Evolutionary conservation across 53 echinoderm and acorn worm species (phyloP), one percentile per base, ranked within the genome.

Genomic region (Pentamera pediparva): DNA sequence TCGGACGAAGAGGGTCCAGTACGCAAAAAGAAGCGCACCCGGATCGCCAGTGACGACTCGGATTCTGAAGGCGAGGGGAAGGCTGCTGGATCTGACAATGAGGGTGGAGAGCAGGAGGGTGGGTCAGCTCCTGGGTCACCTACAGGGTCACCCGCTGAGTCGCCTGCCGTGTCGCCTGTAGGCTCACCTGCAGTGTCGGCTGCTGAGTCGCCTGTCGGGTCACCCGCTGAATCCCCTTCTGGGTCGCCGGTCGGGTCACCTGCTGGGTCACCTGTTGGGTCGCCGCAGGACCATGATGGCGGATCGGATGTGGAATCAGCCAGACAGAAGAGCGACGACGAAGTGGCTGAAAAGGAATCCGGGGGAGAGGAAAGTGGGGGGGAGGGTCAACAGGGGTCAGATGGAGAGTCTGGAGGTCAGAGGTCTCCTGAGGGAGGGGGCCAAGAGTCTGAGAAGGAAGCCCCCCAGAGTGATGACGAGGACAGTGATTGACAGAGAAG

Each of bases 391-490:
- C 62, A 72, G 36, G 56, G 21, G 7, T 62, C 75, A 51, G 75
- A 57, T 56, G 40, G 32, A 9, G 79, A 50, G 7, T 62, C 76
- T 64, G 76, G 19, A 40, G 65, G 39, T 62, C 78, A 62, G 32
- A 47, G 75, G 75, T 59, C 38, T 57, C 33, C 31, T 26, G 33
- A 34, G 3, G n/a, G n/a, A n/a, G n/a, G n/a, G n/a, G n/a, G n/a
- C n/a, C n/a, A n/a, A n/a, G n/a, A n/a, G n/a, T n/a, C n/a, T 61
- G 83, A 83, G 22, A 70, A 50, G 50, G 77, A 40, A 17, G 60
- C 29, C 28, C 59, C 60, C 22, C 59, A n/a, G 32, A 67, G 38
- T 37, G 78, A 61, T 77, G 81, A 82, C 6, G 86, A 81, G 25
- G 78, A 82, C 35, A 82, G 77, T 60, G 86, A 82, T 22, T 82